Evolutionary conservation across 2,888 invertebrate genomes (phyloP), one percentile per base, ranked within the genome.

Genomic region (Rhodophaea formosa): DNA sequence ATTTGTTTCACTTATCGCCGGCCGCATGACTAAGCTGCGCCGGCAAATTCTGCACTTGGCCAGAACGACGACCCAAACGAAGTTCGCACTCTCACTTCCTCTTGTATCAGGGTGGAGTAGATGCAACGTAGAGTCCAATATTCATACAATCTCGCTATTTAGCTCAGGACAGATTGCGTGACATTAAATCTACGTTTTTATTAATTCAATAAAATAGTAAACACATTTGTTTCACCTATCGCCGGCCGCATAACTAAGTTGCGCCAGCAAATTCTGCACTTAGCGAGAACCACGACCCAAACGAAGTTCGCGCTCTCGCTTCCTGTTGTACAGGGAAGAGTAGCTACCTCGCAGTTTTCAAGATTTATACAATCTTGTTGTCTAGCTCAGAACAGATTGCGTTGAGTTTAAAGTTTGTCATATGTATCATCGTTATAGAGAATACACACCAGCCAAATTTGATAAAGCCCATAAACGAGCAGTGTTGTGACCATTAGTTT

Each of bases 181-280:
- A n/a, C n/a, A n/a, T n/a, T 32, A 49, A 51, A 51, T 51, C 32
- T 15, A 51, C 10, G n/a, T 10, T 32, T 10, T 15, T 35, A 10
- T 32, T 32, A 53, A 53, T 23, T 54, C 7, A 32, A 54, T 45
- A 16, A 45, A 54, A 54, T 45, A 45, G 44, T 54, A 44, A 54
- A 54, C 54, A 54, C 45, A 45, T 54, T 54, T 45, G 54, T 54
- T 54, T 45, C 45, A 54, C 44, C 32, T 45, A 45, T 54, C 54
- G 30, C 44, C 15, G 45, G 44, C 54, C 54, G 32, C 54, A 54
- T 54, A 44, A 54, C 15, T 54, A 54, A 54, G 44, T 32, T 32
- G 30, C 23, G 14, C n/a, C 10, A 30, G 12, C 14, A 47, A 30
- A 47, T 30, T 39, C n/a, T 39, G 12, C 39, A 8, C 39, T 39